Evolutionary conservation across 2,888 invertebrate species (phyloP).

Genomic region (Agrotis ipsilon): DNA sequence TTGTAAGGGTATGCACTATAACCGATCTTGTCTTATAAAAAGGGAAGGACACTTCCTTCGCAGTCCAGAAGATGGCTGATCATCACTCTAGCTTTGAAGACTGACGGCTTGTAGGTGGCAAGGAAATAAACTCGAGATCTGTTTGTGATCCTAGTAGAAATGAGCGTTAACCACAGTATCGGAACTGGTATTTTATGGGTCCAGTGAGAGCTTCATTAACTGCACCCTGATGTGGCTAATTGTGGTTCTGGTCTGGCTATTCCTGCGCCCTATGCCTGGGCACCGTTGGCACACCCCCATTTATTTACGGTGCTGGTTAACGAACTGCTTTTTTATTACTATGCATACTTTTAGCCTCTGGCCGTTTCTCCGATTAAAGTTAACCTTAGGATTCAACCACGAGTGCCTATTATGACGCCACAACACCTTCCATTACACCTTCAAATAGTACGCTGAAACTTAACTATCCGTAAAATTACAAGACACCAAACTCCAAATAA

Average conservation of each 20-base stretch:
- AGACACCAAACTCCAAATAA: conserved; percentile 13
- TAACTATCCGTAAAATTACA: conserved; percentile 8
- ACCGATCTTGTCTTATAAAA: not conserved
- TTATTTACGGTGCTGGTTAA: not conserved
- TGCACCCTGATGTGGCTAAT: too few species aligned
- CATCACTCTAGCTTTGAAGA: not conserved
- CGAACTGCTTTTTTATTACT: not conserved
- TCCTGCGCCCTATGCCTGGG: too few species aligned
- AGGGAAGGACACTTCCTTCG: not conserved
- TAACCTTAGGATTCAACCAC: not conserved
- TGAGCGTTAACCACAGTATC: not conserved
- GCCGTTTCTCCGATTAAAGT: not conserved
- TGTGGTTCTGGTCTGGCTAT: too few species aligned
- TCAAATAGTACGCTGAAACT: not conserved
- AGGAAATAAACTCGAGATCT: not conserved
- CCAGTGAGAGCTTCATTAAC: too few species aligned
- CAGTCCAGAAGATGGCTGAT: not conserved
- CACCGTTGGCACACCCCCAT: too few species aligned
- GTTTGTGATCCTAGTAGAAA: not conserved
- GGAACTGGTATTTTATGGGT: too few species aligned
- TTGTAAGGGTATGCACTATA: not conserved
- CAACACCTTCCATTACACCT: conserved; percentile 16
- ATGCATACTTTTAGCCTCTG: not conserved
- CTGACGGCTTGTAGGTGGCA: not conserved
- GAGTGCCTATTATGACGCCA: not conserved